Evolutionary conservation across 2,113 vertebrate genomes (phyloP).

Genomic region (Gymnocephalus cernua): DNA sequence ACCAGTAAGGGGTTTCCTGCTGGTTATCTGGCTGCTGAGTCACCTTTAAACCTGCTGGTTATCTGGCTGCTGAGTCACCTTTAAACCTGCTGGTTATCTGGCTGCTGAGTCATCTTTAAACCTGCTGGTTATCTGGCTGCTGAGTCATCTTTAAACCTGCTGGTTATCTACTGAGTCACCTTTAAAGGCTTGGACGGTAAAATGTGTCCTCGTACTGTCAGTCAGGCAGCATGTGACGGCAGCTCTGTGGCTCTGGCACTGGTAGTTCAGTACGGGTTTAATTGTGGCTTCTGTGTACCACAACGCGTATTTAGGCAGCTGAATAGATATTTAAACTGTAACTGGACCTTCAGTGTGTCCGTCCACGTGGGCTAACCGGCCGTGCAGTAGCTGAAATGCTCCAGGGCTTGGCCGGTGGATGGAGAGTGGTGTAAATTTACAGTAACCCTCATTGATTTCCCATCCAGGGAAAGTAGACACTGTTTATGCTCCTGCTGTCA

Average conservation of each 20-base stretch:
- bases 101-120: background rate
- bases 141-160: background rate
- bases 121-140: conserved; percentile 17
- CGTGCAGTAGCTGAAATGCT: background rate
- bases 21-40: conserved; percentile 12
- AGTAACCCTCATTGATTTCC: conserved; percentile 2
- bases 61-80: too few relatives aligned
- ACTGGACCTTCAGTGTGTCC: background rate
- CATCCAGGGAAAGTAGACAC: background rate
- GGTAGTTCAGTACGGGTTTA: conserved; percentile 7
- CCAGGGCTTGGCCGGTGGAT: background rate
- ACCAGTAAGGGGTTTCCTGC: background rate
- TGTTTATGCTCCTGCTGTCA: background rate
- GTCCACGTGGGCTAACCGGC: background rate
- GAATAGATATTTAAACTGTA: conserved; percentile 23
- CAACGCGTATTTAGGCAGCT: conserved; percentile 19
- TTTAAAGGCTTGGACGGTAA: background rate
- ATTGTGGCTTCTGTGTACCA: background rate
- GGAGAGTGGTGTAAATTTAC: background rate
- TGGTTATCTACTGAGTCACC: conserved; percentile 6
- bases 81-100: conserved; percentile 5
- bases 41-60: too few relatives aligned
- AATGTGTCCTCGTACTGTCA: background rate
- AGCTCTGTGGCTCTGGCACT: background rate
- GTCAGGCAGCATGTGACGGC: background rate